These are phyloP conservation scores for Tetheella fluctuosa DNA, from an alignment of 2,888 invertebrate species.

Conservation along the genomic window DNA sequence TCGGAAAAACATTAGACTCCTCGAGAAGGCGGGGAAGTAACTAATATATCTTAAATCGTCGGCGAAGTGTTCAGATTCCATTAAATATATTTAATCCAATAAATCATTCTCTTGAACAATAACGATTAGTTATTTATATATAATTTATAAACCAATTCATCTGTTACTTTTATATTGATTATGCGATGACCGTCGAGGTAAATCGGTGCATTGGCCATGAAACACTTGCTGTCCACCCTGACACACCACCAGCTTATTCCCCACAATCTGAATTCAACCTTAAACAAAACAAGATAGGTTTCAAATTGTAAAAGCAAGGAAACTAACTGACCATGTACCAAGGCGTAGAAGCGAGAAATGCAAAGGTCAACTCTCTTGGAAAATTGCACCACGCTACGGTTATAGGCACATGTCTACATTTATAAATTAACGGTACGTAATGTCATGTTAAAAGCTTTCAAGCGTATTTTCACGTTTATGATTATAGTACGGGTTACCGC, in stretches of 20 bases:
- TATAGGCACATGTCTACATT: slow-evolving; percentile 31
- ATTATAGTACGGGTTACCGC: background rate
- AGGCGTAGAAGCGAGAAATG: slow-evolving; percentile 43
- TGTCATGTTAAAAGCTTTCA: slow-evolving; percentile 5
- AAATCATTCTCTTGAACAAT: too few species aligned
- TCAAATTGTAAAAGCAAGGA: slow-evolving; percentile 22
- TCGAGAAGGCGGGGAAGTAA: too few species aligned
- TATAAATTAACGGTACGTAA: slow-evolving; percentile 25
- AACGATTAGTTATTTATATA: background rate
- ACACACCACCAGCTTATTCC: slow-evolving; percentile 21
- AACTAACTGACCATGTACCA: slow-evolving; percentile 30
- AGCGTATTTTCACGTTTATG: slow-evolving; percentile 12
- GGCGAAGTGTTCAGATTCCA: too few species aligned
- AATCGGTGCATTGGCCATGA: slow-evolving; percentile 59
- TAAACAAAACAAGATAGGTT: slow-evolving; percentile 22
- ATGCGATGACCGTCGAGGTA: slow-evolving; percentile 34
- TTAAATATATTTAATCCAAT: too few species aligned
- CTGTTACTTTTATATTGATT: slow-evolving; percentile 42
- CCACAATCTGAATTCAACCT: slow-evolving; percentile 30
- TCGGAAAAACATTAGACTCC: too few species aligned
- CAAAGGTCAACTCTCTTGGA: slow-evolving; percentile 56
- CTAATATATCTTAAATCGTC: too few species aligned
- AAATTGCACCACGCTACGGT: slow-evolving; percentile 44
- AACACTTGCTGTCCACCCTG: slow-evolving; percentile 34
- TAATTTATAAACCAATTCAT: slow-evolving; percentile 5